Evolutionary conservation across 37 sponge, comb jelly and placozoan species (phyloP), one percentile per base, ranked within the genome.

Genomic region (Corticium candelabrum): DNA sequence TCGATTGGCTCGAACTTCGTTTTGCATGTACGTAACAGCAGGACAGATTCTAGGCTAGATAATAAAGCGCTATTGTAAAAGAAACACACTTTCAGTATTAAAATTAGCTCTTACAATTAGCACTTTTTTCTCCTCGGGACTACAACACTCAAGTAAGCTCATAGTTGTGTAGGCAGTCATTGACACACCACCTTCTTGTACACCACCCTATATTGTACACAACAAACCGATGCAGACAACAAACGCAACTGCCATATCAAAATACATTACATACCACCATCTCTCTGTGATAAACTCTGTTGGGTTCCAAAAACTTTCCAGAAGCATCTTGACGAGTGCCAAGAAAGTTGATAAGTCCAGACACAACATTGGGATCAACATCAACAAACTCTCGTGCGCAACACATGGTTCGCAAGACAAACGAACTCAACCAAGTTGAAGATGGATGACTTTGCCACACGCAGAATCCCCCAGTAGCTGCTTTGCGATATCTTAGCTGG

Each of bases 131-230:
- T 50, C 15, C 62, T 50, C 21, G 62, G 62, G n/a, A n/a, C n/a
- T n/a, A n/a, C 62, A 50, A 21, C 62, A 50, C 21, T 50, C 62
- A 21, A 50, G 62, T 50, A 21, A 11, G 11, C 62, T 21, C 15
- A 27, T 11, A 27, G 21, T 21, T 27, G 21, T 21, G 62, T 50
- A 50, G 62, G 62, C 62, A 50, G 62, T 50, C 21, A 50, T 11
- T 27, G 62, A 50, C 15, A 21, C 62, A 50, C 21, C 62, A 27
- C 21, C 62, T 27, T 21, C 21, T 50, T 50, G 11, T 50, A 50
- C 62, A 50, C 62, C 62, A 21, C 62, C 62, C 62, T 50, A n/a
- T n/a, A n/a, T n/a, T n/a, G n/a, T n/a, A n/a, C n/a, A n/a, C 62
- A 27, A 11, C 21, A n/a, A n/a, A n/a, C n/a, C n/a, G n/a, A n/a